These are phyloP conservation scores for Nerophis lumbriciformis DNA, from an alignment of 2,113 vertebrate species.

Conservation along the genomic window DNA sequence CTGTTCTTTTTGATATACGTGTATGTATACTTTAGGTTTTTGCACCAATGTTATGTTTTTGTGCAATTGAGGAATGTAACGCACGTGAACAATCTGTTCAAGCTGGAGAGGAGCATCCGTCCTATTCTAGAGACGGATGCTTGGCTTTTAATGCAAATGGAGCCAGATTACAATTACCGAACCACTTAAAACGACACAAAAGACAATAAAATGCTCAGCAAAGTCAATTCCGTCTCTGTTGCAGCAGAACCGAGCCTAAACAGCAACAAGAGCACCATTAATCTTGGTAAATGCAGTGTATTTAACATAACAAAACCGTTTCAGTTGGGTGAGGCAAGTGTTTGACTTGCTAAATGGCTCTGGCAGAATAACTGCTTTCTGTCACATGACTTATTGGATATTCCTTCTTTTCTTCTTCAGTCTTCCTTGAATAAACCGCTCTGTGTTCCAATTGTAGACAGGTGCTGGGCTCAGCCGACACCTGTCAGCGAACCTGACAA, in stretches of 20 bases:
- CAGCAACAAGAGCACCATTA: constrained; percentile 13
- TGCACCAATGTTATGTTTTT: background rate
- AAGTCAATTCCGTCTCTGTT: constrained; percentile 21
- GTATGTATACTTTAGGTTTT: too few relatives aligned
- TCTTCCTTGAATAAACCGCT: constrained; percentile 6
- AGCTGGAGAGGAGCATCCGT: constrained; percentile 2
- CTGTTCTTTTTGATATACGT: too few relatives aligned
- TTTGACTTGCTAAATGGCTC: constrained; percentile 16
- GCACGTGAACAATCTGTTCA: constrained; percentile 7
- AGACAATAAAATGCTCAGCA: constrained; percentile 26
- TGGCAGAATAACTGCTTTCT: constrained; percentile 25
- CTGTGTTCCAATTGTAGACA: constrained; percentile 27
- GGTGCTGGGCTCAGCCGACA: constrained; percentile 31
- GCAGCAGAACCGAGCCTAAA: constrained; percentile 22
- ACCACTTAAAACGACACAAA: constrained; percentile 33
- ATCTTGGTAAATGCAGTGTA: constrained; percentile 17
- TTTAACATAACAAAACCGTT: constrained; percentile 18
- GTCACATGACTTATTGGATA: constrained; percentile 18
- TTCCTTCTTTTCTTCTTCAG: constrained; percentile 1
- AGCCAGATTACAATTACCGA: constrained; percentile 26
- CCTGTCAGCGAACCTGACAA: constrained; percentile 30
- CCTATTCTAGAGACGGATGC: constrained; percentile 13
- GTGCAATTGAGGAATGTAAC: background rate
- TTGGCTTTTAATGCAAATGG: constrained; percentile 41
- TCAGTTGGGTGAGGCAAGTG: constrained; percentile 12